Conservation (phyloP, 1,140 invertebrate species). For the Acyrthosiphon pisum region DNA sequence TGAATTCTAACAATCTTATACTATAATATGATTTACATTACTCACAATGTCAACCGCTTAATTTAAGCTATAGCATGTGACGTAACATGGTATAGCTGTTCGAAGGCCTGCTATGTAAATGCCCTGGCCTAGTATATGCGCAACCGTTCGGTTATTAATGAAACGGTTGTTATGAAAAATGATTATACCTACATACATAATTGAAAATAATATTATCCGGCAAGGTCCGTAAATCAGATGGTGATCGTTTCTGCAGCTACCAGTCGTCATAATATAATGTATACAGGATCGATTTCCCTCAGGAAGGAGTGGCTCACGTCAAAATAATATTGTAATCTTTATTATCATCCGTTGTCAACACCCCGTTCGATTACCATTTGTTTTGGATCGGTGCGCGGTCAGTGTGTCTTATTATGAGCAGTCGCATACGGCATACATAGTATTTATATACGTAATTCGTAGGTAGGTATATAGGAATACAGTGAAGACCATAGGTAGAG, state of each 20-base stretch:
- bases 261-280: not conserved
- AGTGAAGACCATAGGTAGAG: no score
- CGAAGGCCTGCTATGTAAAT: not conserved
- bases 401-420: not conserved
- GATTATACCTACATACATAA: not conserved
- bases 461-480: no score
- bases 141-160: not conserved
- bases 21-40: not conserved
- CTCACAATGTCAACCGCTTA: not conserved
- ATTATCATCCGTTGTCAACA: conserved; percentile 47
- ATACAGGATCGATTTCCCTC: not conserved
- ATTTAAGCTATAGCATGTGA: not conserved
- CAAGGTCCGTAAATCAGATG: not conserved
- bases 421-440: no score
- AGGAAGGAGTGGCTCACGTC: conserved; percentile 48
- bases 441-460: no score
- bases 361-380: conserved; percentile 31
- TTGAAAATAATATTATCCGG: conserved; percentile 1
- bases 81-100: not conserved
- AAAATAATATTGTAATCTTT: conserved; percentile 50
- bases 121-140: not conserved
- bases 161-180: conserved; percentile 15
- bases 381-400: not conserved
- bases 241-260: not conserved
- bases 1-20: not conserved